phyloP scores from a whole-genome alignment of 2,113 vertebrate species.

The Meleagris gallopavo region DNA sequence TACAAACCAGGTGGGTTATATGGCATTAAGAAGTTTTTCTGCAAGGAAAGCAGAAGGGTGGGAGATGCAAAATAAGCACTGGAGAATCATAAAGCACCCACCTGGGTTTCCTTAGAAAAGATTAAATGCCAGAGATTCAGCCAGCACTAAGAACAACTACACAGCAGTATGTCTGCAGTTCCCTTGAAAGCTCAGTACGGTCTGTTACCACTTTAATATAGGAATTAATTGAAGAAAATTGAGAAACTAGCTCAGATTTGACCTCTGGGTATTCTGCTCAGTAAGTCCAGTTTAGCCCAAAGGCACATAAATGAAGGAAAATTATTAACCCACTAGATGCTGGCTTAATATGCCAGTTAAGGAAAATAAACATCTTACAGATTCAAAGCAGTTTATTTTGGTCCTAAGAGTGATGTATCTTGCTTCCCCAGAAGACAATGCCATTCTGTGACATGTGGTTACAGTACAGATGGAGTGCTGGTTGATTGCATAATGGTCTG shows the following conservation, averaged over 20 bases:
- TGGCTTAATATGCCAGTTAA: neutral
- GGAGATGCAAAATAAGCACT: neutral
- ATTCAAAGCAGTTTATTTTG: slow-evolving; percentile 56
- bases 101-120: slow-evolving; percentile 14
- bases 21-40: neutral
- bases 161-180: neutral
- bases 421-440: slow-evolving; percentile 39
- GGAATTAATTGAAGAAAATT: slow-evolving; percentile 47
- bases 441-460: slow-evolving; percentile 35
- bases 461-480: slow-evolving; percentile 28
- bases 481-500: slow-evolving; percentile 54
- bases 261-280: slow-evolving; percentile 19
- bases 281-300: neutral
- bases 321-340: neutral
- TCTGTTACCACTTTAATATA: slow-evolving; percentile 13
- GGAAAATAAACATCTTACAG: neutral
- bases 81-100: neutral
- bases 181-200: neutral
- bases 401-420: neutral
- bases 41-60: slow-evolving; percentile 25
- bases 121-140: slow-evolving; percentile 28
- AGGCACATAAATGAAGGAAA: slow-evolving; percentile 1
- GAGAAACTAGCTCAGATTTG: slow-evolving; percentile 10
- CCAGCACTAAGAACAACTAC: neutral
- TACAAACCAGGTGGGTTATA: neutral